phyloP scores from a whole-genome alignment of 2,113 vertebrate species.

The Capricornis sumatraensis region DNA sequence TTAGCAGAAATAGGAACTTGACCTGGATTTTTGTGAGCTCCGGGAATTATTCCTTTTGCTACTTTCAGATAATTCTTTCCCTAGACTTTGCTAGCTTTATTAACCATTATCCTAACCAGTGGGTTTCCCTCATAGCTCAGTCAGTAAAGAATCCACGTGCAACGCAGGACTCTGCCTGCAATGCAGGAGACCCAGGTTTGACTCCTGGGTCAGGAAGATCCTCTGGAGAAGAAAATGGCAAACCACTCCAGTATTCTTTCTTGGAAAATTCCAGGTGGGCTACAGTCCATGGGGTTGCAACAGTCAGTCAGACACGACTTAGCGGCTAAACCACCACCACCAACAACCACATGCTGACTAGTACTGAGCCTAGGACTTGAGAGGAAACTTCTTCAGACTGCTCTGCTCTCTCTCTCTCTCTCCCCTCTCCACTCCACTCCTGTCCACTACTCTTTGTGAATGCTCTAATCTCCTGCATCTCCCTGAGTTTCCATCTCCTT shows the following conservation, averaged over 20 bases:
- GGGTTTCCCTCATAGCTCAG: not conserved
- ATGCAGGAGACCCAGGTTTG: not conserved
- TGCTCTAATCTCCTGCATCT: not conserved
- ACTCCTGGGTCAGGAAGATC: not conserved
- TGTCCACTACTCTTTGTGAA: not conserved
- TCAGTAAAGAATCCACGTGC: not conserved
- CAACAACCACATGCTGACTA: not conserved
- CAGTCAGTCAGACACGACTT: not conserved
- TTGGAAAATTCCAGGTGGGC: not conserved
- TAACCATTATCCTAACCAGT: not conserved
- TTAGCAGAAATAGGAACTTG: not conserved
- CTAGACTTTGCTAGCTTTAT: not conserved
- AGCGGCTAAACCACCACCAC: fast-evolving
- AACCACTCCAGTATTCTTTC: not conserved
- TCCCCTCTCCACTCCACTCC: not conserved
- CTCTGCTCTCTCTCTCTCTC: not conserved
- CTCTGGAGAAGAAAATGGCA: not conserved
- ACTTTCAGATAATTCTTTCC: not conserved
- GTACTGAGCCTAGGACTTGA: not conserved
- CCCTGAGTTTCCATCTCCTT: not conserved
- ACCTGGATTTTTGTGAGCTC: not conserved
- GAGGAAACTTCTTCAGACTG: not conserved
- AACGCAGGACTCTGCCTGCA: not conserved
- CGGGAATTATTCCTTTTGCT: not conserved
- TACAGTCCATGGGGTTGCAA: not conserved